Base-by-base conservation (phyloP, 2,113 vertebrate species). In the Tringa solitaria region DNA sequence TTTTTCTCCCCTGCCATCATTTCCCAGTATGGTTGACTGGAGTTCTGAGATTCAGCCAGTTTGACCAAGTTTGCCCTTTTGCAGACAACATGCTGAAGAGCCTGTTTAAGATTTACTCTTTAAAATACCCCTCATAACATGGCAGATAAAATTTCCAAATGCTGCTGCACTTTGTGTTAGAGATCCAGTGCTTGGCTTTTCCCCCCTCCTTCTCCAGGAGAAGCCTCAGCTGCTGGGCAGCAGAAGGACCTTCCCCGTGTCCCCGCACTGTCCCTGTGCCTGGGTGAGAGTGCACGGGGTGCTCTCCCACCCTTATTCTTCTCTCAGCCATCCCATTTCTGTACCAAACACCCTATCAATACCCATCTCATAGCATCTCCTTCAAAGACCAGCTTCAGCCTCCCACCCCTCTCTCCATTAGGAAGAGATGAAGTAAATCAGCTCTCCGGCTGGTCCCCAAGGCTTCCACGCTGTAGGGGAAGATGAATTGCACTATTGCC, bases 401-500 rank as follows among this genome's bases (percentile, higher is more conserved):
- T 87, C 63, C 41, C 63, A 67, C 1, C 4, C 26, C 28, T 76
- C 84, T 54, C 50, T 83, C 70, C 85, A 59, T 96, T 54, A 92
- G 56, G 83, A 69, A 33, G 50, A 51, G 82, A 75, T 0, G 24
- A 35, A 86, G 88, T 78, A 92, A 93, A 92, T 75, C 68, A 92
- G 51, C 75, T 64, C 56, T 51, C 64, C 0, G 2, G 28, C 68
- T 19, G 75, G 20, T 85, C 82, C 84, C 57, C 0, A 26, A 67
- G 64, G 87, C 63, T 46, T 30, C 69, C 35, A 17, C 6, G 4
- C 78, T n/a, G 56, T 0, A 4, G 60, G 10, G 43, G 48, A 67
- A 81, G 93, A 96, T 43, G 30, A 89, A 95, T 87, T 84, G 73
- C 83, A 81, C 35, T 65, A 1, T 12, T 93, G 64, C 46, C 41